These are phyloP conservation scores for Ictidomys tridecemlineatus DNA, from an alignment of 2,113 vertebrate genomes.

Conservation along the genomic window DNA sequence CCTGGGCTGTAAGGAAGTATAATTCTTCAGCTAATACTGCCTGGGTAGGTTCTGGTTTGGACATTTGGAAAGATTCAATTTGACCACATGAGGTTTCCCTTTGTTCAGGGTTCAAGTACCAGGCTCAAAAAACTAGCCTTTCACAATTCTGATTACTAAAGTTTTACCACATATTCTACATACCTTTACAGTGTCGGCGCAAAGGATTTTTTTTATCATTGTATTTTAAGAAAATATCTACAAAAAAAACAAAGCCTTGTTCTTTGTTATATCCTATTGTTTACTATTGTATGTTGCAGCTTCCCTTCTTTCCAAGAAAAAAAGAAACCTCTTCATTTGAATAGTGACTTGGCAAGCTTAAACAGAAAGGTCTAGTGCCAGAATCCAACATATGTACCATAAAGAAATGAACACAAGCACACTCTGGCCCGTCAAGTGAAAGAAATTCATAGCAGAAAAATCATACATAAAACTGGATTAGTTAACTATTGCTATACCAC, in stretches of 20 bases:
- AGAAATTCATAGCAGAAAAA: not conserved
- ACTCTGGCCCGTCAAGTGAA: not conserved
- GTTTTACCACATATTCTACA: not conserved
- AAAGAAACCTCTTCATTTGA: slow-evolving; percentile 26
- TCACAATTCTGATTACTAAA: slow-evolving; percentile 12
- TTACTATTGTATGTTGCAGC: not conserved
- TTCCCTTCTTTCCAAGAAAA: slow-evolving; percentile 29
- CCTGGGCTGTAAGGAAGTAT: not conserved
- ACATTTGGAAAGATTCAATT: not conserved
- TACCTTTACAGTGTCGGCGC: not conserved
- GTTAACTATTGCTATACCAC: not conserved
- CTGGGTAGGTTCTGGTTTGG: not conserved
- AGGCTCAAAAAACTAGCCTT: not conserved
- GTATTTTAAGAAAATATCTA: not conserved
- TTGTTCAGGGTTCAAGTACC: not conserved
- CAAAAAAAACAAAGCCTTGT: not conserved
- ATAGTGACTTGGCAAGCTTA: not conserved
- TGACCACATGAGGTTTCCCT: not conserved
- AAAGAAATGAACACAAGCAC: not conserved
- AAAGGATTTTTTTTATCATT: not conserved
- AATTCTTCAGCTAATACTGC: not conserved
- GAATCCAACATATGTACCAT: not conserved
- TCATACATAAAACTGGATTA: not conserved
- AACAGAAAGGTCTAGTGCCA: not conserved
- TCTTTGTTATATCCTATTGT: not conserved